These are phyloP conservation scores for Alethe diademata DNA, from an alignment of 2,113 vertebrate genomes.

Conservation along the genomic window DNA sequence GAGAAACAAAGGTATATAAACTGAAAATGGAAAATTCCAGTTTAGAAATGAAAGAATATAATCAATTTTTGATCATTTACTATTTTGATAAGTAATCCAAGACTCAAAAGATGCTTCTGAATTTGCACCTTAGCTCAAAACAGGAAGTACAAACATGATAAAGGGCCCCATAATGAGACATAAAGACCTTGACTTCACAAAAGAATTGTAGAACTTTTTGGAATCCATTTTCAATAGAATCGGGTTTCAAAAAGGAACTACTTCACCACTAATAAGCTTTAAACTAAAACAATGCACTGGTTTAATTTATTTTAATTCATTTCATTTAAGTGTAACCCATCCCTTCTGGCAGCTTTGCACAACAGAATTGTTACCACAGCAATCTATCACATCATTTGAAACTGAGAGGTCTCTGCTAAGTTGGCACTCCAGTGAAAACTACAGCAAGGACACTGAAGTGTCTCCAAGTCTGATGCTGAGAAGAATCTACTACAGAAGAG, in stretches of 20 bases:
- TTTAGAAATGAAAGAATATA: neutral
- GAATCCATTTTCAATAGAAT: neutral
- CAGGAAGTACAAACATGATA: neutral
- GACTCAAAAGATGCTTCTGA: neutral
- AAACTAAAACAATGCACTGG: neutral
- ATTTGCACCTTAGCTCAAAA: neutral
- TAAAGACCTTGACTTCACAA: neutral
- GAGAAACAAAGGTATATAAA: neutral
- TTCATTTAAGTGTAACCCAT: conserved; percentile 13
- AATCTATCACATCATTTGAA: conserved; percentile 50
- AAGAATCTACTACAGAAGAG: neutral
- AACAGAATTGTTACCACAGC: conserved; percentile 45
- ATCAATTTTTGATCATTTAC: neutral
- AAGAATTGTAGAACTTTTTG: neutral
- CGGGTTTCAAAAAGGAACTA: neutral
- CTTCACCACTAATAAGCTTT: neutral
- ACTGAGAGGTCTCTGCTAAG: neutral
- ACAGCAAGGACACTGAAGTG: neutral
- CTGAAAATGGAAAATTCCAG: neutral
- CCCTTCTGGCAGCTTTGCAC: neutral
- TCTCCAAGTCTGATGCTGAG: conserved; percentile 19
- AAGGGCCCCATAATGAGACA: neutral
- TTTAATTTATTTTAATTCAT: conserved; percentile 38
- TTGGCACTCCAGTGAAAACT: neutral
- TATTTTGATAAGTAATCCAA: neutral